Conservation (phyloP, 2,888 invertebrate genomes). For the Latrodectus elegans region DNA sequence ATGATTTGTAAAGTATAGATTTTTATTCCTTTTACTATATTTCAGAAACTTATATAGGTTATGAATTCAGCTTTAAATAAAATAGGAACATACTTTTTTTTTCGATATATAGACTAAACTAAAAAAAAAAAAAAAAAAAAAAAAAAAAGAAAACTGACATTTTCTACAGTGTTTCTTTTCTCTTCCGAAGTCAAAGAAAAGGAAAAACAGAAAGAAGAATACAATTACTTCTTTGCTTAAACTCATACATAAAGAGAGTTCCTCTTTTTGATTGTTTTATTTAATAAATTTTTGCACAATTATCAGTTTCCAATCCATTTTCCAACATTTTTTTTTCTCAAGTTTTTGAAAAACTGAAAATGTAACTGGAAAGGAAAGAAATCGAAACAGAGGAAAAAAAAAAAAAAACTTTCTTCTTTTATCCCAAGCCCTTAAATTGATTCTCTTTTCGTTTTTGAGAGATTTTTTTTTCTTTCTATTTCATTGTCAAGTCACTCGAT, state of each 20-base stretch:
- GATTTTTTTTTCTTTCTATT: too few species aligned
- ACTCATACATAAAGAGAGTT: too few species aligned
- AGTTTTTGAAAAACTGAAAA: background rate
- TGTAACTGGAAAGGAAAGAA: background rate
- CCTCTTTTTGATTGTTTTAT: too few species aligned
- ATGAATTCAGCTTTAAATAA: too few species aligned
- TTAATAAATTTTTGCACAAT: slow-evolving; percentile 24
- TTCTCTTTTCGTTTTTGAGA: background rate
- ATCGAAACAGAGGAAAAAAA: background rate
- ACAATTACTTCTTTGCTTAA: too few species aligned
- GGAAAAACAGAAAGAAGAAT: too few species aligned
- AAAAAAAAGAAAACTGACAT: background rate
- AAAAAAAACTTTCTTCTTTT: background rate
- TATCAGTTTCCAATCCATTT: slow-evolving; percentile 18
- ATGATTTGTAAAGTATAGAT: too few species aligned
- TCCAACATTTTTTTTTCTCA: background rate
- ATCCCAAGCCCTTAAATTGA: slow-evolving; percentile 29
- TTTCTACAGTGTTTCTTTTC: too few species aligned
- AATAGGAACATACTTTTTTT: background rate
- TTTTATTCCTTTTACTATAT: too few species aligned
- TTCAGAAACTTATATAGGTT: too few species aligned
- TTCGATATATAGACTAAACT: background rate
- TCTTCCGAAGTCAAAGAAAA: too few species aligned
- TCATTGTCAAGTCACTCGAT: slow-evolving; percentile 26
- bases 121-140: background rate